Evolutionary conservation across 1,140 invertebrate genomes (phyloP).

Genomic region (Scaptomyza hsui): DNA sequence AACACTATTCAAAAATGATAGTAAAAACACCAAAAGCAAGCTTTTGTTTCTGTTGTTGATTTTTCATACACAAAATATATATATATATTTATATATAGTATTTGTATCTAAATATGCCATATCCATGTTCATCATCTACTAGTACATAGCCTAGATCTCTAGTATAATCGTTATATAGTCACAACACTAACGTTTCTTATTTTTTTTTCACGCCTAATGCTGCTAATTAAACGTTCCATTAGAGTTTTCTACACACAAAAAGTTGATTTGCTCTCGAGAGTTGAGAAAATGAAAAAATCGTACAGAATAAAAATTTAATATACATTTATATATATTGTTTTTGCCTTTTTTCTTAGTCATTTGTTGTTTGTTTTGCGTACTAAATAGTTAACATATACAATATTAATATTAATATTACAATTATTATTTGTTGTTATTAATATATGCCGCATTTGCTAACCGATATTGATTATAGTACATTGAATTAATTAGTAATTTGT

Average conservation of each 20-base stretch:
- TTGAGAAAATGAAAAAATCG: slow-evolving; percentile 2
- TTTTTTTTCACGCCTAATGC: slow-evolving; percentile 54
- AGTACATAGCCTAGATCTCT: slow-evolving; percentile 20
- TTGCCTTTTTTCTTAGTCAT: slow-evolving; percentile 52
- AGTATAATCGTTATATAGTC: slow-evolving; percentile 66
- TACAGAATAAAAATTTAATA: slow-evolving; percentile 20
- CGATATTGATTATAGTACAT: slow-evolving; percentile 20
- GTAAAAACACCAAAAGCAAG: slow-evolving; percentile 9
- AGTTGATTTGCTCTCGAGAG: too few relatives aligned
- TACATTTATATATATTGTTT: slow-evolving; percentile 14
- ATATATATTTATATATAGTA: slow-evolving; percentile 12
- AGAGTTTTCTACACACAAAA: slow-evolving; percentile 40
- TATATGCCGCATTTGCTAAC: slow-evolving; percentile 21
- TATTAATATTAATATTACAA: slow-evolving; percentile 23
- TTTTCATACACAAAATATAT: slow-evolving; percentile 47
- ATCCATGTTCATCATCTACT: slow-evolving; percentile 27
- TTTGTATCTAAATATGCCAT: slow-evolving; percentile 28
- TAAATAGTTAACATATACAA: slow-evolving; percentile 71
- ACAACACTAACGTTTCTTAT: slow-evolving; percentile 78
- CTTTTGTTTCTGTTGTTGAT: slow-evolving; percentile 48
- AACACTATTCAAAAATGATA: slow-evolving; percentile 5
- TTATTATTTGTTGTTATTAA: slow-evolving; percentile 37
- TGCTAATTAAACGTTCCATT: slow-evolving; percentile 42
- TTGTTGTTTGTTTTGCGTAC: slow-evolving; percentile 47
- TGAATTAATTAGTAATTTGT: slow-evolving; percentile 46